Conservation (phyloP, 2,797 vertebrate species). For the Sternotherus odoratus region DNA sequence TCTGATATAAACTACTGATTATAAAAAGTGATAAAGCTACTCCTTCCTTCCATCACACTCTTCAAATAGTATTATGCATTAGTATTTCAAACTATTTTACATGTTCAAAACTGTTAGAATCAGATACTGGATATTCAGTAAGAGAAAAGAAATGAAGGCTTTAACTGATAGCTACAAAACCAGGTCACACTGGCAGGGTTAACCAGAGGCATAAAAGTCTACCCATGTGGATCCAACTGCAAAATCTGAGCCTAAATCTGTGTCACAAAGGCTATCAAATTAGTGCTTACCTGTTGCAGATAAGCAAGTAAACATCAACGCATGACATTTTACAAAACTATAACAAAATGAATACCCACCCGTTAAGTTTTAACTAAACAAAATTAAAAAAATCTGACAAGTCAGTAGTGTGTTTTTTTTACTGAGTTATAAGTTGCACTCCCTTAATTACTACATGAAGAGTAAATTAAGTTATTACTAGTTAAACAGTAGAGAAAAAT, state of each 20-base stretch:
- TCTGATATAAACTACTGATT: neutral
- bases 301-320: neutral
- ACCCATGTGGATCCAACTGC: neutral
- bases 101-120: neutral
- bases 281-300: neutral
- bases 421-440: neutral
- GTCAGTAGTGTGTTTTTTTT: neutral
- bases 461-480: neutral
- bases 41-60: neutral
- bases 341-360: neutral
- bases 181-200: neutral
- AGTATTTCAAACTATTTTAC: neutral
- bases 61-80: neutral
- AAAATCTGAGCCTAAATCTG: neutral
- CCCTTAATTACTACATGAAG: neutral
- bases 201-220: neutral
- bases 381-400: neutral
- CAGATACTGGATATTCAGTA: neutral
- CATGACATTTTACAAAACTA: neutral
- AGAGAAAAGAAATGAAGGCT: neutral
- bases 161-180: neutral
- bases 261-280: neutral
- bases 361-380: neutral
- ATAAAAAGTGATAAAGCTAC: neutral
- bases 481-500: neutral